Base-by-base conservation (phyloP, 2,113 vertebrate species). In the Hippocampus abdominalis region DNA sequence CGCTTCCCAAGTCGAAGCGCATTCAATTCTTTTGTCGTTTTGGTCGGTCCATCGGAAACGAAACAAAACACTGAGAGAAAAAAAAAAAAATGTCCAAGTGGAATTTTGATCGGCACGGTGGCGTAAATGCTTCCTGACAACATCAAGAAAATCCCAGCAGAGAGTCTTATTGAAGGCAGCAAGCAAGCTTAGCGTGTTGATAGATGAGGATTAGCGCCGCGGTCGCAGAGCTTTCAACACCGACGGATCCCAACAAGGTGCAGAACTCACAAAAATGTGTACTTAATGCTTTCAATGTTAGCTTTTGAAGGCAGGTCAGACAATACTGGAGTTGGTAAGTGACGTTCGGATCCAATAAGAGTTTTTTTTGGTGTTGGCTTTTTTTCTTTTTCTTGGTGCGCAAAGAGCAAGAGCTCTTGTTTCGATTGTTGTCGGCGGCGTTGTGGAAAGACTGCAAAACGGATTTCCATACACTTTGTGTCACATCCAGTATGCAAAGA, bases 201-300 rank as follows among this genome's bases (percentile, higher is more conserved):
- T 69, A 29, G 82, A 79, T 63, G 36, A 65, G 74, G 78, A 78
- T 82, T 76, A 84, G 48, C 64, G 27, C 2, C 9, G 69, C 32
- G 39, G 42, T 32, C 13, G 8, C 18, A 54, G 57, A 27, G 42
- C 86, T 80, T 80, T 88, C 84, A 84, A 72, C 81, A n/a, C 32
- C 46, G 59, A 0, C 69, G 64, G 81, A 81, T n/a, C 72, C 75
- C 75, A 75, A 84, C 70, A 83, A 72, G 15, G 40, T 3, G 3
- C 23, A 2, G 62, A 49, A 77, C 39, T 53, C 32, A 49, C 62
- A 68, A 39, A 75, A 63, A 29, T 53, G 25, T 32, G 9, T 11
- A 2, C 18, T n/a, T 46, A 67, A 40, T 23, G 40, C 2, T 57
- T 20, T 32, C 18, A n/a, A n/a, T n/a, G 9, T n/a, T 29, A 36